A percentile compares a stretch with the other conserved stretches of the same genome.
Evolutionary conservation across 2,113 vertebrate species (phyloP).

Genomic region (Gobiocypris rarus): DNA sequence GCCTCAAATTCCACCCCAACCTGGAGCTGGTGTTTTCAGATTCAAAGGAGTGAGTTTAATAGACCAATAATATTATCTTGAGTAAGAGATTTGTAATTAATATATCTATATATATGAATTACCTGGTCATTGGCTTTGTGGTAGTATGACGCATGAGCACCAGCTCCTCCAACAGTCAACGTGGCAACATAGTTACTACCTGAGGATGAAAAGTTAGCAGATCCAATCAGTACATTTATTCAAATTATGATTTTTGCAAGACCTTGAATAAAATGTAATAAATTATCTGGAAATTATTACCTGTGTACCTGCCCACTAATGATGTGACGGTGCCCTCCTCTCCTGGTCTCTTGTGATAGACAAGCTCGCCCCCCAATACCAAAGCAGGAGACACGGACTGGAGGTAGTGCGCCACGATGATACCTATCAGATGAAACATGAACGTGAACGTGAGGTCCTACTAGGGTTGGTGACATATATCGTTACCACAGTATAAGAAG

Average conservation of each 20-base stretch:
- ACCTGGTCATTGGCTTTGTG: slow-evolving; percentile 93
- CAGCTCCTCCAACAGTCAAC: slow-evolving; percentile 83
- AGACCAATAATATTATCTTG: not conserved
- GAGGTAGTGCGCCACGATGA: slow-evolving; percentile 86
- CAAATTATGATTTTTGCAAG: not conserved
- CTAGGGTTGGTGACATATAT: not conserved
- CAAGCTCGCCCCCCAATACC: slow-evolving; percentile 87
- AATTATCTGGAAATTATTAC: slow-evolving; percentile 57
- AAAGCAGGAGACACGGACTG: slow-evolving; percentile 85
- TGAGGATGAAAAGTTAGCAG: slow-evolving; percentile 54
- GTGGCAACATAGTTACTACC: slow-evolving; percentile 86
- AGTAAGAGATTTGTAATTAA: not conserved
- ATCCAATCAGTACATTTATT: not conserved
- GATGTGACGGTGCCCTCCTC: slow-evolving; percentile 88
- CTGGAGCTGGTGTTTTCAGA: slow-evolving; percentile 79
- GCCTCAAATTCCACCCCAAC: slow-evolving; percentile 91
- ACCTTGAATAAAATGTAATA: not conserved
- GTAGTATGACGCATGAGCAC: slow-evolving; percentile 89
- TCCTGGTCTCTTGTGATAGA: slow-evolving; percentile 87
- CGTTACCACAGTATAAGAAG: no score
- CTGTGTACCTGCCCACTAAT: slow-evolving; percentile 86
- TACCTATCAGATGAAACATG: slow-evolving; percentile 71
- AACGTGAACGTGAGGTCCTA: not conserved
- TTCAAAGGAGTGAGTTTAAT: not conserved
- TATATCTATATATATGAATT: not conserved